Percentiles rank a stretch among this genome's conserved stretches.
Evolutionary conservation across 2,888 invertebrate genomes (phyloP).

Genomic region (Phortica magna): DNA sequence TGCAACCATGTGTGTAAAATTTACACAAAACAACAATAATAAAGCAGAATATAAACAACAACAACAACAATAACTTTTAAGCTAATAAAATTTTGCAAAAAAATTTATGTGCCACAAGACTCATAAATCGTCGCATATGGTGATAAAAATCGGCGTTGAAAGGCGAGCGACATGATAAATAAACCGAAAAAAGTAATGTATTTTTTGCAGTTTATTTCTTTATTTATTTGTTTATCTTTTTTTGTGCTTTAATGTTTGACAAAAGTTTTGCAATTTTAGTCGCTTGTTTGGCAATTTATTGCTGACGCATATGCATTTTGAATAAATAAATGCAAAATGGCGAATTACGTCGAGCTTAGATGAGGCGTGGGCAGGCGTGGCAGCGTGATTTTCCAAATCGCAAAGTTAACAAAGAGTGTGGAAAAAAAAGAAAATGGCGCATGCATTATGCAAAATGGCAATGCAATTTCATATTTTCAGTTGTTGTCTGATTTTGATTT

Average conservation of each 20-base stretch:
- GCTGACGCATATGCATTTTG: conserved; percentile 9
- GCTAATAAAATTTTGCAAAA: conserved; percentile 13
- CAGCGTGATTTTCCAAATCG: not conserved
- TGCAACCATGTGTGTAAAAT: conserved; percentile 1
- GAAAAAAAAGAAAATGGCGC: conserved; percentile 2
- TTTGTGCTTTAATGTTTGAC: not conserved
- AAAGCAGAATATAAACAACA: not conserved
- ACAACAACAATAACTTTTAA: not conserved
- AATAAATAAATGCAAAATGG: conserved; percentile 2
- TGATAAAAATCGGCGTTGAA: conserved; percentile 21
- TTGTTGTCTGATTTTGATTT: not conserved
- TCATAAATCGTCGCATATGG: conserved; percentile 11
- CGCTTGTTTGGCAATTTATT: conserved; percentile 12
- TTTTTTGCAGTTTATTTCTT: not conserved
- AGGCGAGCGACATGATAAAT: not conserved
- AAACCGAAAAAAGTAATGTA: not conserved
- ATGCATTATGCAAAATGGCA: not conserved
- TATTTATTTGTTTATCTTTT: not conserved
- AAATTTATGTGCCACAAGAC: conserved; percentile 18
- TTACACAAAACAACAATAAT: not conserved
- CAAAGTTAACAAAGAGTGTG: not conserved
- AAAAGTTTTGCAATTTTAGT: conserved; percentile 24
- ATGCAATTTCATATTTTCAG: not conserved
- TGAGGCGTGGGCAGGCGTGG: not conserved
- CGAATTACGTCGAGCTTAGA: not conserved